Conservation (phyloP, 2,113 vertebrate species). For the Toxostoma redivivum region DNA sequence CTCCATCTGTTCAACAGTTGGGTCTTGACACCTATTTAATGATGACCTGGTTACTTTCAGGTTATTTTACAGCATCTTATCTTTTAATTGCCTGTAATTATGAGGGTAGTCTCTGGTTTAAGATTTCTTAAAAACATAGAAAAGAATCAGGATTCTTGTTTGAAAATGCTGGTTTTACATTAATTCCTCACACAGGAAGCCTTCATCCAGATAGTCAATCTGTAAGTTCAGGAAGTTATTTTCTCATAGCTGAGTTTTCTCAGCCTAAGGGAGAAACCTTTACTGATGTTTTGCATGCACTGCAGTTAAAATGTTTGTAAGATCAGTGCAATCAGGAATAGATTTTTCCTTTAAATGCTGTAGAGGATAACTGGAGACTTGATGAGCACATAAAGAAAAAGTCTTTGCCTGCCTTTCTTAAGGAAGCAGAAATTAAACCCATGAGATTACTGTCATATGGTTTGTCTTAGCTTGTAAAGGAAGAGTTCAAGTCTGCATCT, state of each 20-base stretch:
- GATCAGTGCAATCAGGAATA: not conserved
- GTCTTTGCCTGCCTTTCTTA: not conserved
- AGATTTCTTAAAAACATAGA: not conserved
- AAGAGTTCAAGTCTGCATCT: not conserved
- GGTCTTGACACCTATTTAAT: not conserved
- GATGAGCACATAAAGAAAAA: not conserved
- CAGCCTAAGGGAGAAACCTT: not conserved
- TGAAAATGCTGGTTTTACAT: not conserved
- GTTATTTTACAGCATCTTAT: not conserved
- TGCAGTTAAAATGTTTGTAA: not conserved
- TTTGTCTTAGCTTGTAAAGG: not conserved
- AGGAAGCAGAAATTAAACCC: not conserved
- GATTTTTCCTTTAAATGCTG: not conserved
- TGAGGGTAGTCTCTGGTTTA: not conserved
- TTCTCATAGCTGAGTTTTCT: not conserved
- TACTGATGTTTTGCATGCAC: not conserved
- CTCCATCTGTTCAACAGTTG: not conserved
- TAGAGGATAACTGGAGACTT: not conserved
- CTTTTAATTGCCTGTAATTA: not conserved
- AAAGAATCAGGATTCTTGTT: not conserved
- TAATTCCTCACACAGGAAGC: not conserved
- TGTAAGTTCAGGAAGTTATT: not conserved
- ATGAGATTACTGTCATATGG: not conserved
- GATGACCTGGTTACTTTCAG: not conserved
- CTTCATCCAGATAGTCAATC: not conserved